These are phyloP conservation scores for Neodiprion virginianus DNA, from an alignment of 1,140 invertebrate species.

Conservation along the genomic window DNA sequence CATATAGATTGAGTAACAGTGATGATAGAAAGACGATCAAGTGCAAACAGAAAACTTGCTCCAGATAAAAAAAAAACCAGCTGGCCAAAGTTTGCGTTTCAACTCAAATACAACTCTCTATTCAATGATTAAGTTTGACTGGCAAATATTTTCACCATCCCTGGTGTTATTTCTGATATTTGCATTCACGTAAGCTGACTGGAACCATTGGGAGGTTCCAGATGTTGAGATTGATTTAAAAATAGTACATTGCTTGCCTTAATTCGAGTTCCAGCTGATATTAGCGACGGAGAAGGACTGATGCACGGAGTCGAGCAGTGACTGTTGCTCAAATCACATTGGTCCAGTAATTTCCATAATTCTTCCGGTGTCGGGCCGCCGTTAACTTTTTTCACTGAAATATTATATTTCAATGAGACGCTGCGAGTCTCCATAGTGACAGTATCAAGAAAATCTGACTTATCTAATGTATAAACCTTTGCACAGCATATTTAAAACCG, in stretches of 20 bases:
- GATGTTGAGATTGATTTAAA: slow-evolving; percentile 69
- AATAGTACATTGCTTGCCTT: slow-evolving; percentile 79
- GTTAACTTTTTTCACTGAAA: slow-evolving; percentile 55
- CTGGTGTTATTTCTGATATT: too few species aligned
- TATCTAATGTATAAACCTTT: neutral
- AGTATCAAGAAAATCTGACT: neutral
- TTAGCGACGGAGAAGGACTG: slow-evolving; percentile 77
- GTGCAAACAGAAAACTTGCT: too few species aligned
- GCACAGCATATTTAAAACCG: neutral
- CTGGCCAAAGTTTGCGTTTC: too few species aligned
- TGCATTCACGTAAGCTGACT: slow-evolving; percentile 33
- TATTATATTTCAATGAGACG: neutral
- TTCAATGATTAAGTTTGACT: too few species aligned
- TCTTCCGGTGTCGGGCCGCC: slow-evolving; percentile 92
- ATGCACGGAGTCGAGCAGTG: slow-evolving; percentile 85
- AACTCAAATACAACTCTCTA: too few species aligned
- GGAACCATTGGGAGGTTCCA: slow-evolving; percentile 42
- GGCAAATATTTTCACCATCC: too few species aligned
- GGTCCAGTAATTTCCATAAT: slow-evolving; percentile 87
- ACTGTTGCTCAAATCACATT: slow-evolving; percentile 89
- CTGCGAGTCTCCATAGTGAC: neutral
- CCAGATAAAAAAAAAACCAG: too few species aligned
- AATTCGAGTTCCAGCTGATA: slow-evolving; percentile 67
- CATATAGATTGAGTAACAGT: too few species aligned
- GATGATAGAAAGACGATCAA: too few species aligned